A percentile compares a stretch with the other conserved stretches of the same genome.
Evolutionary conservation across 2,113 vertebrate genomes (phyloP).

Genomic region (Beaufortia kweichowensis): DNA sequence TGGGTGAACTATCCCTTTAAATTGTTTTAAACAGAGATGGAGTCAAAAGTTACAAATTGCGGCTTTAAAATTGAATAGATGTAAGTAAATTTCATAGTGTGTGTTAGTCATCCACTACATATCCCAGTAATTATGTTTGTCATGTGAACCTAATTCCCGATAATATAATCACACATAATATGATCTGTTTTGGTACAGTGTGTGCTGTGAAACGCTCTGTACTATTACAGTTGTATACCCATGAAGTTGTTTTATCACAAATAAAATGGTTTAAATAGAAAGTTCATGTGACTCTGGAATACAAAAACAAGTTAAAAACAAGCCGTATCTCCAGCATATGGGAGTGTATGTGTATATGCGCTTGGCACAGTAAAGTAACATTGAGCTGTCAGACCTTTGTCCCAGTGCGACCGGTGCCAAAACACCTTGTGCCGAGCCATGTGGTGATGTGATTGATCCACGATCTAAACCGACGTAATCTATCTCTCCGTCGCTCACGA

Average conservation of each 20-base stretch:
- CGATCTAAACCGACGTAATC: not conserved
- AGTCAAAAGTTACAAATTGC: too few relatives aligned
- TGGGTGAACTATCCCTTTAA: too few relatives aligned
- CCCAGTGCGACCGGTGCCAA: slow-evolving; percentile 61
- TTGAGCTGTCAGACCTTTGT: slow-evolving; percentile 61
- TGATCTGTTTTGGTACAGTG: not conserved
- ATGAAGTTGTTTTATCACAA: too few relatives aligned
- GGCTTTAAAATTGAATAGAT: not conserved
- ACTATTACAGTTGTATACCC: too few relatives aligned
- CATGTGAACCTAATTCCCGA: too few relatives aligned
- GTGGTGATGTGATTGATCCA: slow-evolving; percentile 9
- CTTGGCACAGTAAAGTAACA: slow-evolving; percentile 2
- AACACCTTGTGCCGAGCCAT: slow-evolving; percentile 53
- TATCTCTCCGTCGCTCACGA: not conserved
- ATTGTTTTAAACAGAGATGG: too few relatives aligned
- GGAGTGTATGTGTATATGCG: slow-evolving; percentile 10
- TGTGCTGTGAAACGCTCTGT: not conserved
- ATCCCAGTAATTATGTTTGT: not conserved
- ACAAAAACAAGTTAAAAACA: too few relatives aligned
- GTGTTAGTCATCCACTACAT: not conserved
- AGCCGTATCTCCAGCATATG: slow-evolving; percentile 7
- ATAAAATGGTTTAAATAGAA: not conserved
- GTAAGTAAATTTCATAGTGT: not conserved
- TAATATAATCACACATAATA: not conserved
- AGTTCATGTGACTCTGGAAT: too few relatives aligned